phyloP scores from a whole-genome alignment of 2,888 invertebrate genomes.

The Gnatocerus cornutus region DNA sequence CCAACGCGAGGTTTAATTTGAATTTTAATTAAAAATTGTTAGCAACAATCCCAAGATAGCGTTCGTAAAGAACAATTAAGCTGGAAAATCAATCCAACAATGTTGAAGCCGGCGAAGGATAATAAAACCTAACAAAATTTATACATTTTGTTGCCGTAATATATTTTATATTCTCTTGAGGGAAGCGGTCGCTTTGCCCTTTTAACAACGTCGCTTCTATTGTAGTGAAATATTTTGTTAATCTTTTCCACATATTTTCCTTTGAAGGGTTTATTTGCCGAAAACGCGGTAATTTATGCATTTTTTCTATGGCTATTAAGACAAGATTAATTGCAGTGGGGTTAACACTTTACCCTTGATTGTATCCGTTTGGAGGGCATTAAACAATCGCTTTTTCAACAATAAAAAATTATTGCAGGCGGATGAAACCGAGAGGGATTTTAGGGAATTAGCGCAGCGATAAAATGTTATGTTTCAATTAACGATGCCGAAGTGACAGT shows the following conservation, averaged over 20 bases:
- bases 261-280: conserved; percentile 21
- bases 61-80: not conserved
- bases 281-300: conserved; percentile 26
- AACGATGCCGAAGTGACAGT: too few relatives aligned
- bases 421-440: not conserved
- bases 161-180: conserved; percentile 31
- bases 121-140: conserved; percentile 38
- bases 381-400: conserved; percentile 7
- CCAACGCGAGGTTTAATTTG: conserved; percentile 23
- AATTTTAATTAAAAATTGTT: conserved; percentile 40
- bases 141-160: conserved; percentile 37
- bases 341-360: not conserved
- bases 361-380: conserved; percentile 1
- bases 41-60: conserved; percentile 1
- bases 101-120: not conserved
- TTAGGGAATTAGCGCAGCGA: not conserved
- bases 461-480: too few relatives aligned
- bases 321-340: conserved; percentile 26
- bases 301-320: conserved; percentile 10
- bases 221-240: conserved; percentile 31
- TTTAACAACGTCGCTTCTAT: conserved; percentile 23
- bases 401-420: conserved; percentile 1
- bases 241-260: conserved; percentile 21
- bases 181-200: not conserved
- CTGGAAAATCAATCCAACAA: too few relatives aligned